phyloP scores from a whole-genome alignment of 2,113 vertebrate species.

The Pygoscelis adeliae region DNA sequence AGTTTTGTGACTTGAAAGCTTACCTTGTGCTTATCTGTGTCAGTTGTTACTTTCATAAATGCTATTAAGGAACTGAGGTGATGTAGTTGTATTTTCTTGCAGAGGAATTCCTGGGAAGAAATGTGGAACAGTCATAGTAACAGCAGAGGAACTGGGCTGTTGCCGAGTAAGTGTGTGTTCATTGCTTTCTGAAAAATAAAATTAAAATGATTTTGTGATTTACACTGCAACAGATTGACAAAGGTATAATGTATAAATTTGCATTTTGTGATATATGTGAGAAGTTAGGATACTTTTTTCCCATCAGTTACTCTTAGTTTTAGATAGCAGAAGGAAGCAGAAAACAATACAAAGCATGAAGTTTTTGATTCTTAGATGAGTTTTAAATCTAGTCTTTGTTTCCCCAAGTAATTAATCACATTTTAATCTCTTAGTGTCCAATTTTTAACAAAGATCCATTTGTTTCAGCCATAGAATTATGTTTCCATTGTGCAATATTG shows the following conservation, averaged over 20 bases:
- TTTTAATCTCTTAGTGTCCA: neutral
- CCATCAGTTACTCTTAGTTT: neutral
- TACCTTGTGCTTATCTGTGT: neutral
- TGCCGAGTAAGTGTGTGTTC: slow-evolving; percentile 86
- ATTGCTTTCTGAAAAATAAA: neutral
- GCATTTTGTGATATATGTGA: neutral
- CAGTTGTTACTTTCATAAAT: neutral
- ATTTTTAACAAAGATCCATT: neutral
- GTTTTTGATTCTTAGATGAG: neutral
- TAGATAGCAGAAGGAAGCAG: neutral
- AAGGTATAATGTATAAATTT: neutral
- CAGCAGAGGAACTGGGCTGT: slow-evolving; percentile 93
- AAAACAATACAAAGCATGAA: neutral
- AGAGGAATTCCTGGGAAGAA: slow-evolving; percentile 96
- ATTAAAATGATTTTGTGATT: neutral
- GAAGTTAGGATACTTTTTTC: neutral
- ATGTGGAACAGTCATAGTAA: slow-evolving; percentile 93
- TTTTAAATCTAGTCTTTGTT: neutral
- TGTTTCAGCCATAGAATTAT: neutral
- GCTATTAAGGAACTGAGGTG: neutral
- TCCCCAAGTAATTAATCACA: neutral
- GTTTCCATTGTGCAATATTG: neutral
- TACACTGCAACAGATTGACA: neutral
- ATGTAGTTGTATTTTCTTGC: slow-evolving; percentile 44
- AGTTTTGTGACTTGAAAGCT: neutral